Evolutionary conservation across 1,140 invertebrate species (phyloP), one percentile per base, ranked within the genome.

Genomic region (Sinonovacula constricta): DNA sequence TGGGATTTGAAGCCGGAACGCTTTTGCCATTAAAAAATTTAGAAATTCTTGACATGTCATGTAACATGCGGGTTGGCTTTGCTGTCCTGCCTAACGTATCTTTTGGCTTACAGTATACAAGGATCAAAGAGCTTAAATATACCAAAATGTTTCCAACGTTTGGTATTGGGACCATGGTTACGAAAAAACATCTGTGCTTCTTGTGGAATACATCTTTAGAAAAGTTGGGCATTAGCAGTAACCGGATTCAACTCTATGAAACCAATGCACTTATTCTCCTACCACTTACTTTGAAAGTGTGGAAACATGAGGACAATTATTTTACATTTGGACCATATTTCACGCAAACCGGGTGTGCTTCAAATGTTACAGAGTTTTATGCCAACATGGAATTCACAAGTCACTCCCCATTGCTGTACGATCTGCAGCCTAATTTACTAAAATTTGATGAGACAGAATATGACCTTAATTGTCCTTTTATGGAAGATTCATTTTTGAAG

Each of bases 401-500:
- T n/a, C n/a, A n/a, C n/a, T n/a, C n/a, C n/a, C n/a, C n/a, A n/a
- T n/a, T n/a, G n/a, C n/a, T n/a, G n/a, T n/a, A n/a, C n/a, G n/a
- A n/a, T n/a, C n/a, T n/a, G n/a, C n/a, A n/a, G n/a, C n/a, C n/a
- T n/a, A n/a, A n/a, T n/a, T n/a, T n/a, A n/a, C n/a, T n/a, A n/a
- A n/a, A n/a, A n/a, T n/a, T n/a, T n/a, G n/a, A n/a, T n/a, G n/a
- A n/a, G 10, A 12, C 45, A 49, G n/a, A 10, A 49, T n/a, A n/a
- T n/a, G n/a, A 49, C 10, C n/a, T n/a, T n/a, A n/a, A 49, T n/a
- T 49, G 45, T 49, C 45, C 45, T n/a, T 49, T 49, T 49, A 49
- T 49, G 45, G n/a, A 10, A 12, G 45, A 49, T 10, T 49, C 45
- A 10, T 12, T 12, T n/a, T n/a, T 49, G 45, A 10, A 49, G 45